Evolutionary conservation across 2,888 invertebrate genomes (phyloP).

Genomic region (Diogma glabrata): DNA sequence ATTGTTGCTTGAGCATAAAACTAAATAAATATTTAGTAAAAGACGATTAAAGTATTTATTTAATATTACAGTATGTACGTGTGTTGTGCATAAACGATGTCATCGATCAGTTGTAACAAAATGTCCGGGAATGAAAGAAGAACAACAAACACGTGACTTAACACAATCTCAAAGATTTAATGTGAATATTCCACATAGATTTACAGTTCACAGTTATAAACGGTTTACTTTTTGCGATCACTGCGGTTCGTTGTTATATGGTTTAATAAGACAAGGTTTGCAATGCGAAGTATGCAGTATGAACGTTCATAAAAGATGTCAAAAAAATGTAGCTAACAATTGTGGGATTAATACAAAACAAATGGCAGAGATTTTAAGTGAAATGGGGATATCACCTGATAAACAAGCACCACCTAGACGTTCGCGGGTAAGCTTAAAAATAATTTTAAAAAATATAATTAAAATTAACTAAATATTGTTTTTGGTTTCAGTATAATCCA

Average conservation of each 20-base stretch:
- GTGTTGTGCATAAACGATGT: constrained; percentile 98
- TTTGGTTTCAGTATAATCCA: constrained; percentile 29
- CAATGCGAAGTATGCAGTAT: constrained; percentile 95
- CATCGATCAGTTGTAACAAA: constrained; percentile 95
- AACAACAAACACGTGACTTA: constrained; percentile 44
- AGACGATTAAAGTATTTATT: too few species aligned
- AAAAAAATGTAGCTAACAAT: constrained; percentile 98
- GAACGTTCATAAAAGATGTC: constrained; percentile 98
- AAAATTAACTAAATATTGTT: not conserved
- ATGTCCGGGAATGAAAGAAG: constrained; percentile 95
- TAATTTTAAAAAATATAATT: not conserved
- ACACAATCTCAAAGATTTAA: constrained; percentile 76
- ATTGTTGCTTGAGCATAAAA: too few species aligned
- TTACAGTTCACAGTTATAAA: constrained; percentile 92
- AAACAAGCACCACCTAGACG: constrained; percentile 59
- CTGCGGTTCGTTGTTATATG: constrained; percentile 95
- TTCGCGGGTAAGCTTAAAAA: constrained; percentile 41
- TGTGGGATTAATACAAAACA: constrained; percentile 96
- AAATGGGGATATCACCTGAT: constrained; percentile 83
- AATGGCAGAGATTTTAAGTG: constrained; percentile 87
- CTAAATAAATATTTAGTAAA: too few species aligned
- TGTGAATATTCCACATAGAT: constrained; percentile 97
- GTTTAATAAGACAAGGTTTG: constrained; percentile 89
- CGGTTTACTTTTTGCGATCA: constrained; percentile 99
- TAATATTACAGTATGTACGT: constrained; percentile 78